phyloP scores from a whole-genome alignment of 2,888 invertebrate species.

The Philhelius pedissequus region DNA sequence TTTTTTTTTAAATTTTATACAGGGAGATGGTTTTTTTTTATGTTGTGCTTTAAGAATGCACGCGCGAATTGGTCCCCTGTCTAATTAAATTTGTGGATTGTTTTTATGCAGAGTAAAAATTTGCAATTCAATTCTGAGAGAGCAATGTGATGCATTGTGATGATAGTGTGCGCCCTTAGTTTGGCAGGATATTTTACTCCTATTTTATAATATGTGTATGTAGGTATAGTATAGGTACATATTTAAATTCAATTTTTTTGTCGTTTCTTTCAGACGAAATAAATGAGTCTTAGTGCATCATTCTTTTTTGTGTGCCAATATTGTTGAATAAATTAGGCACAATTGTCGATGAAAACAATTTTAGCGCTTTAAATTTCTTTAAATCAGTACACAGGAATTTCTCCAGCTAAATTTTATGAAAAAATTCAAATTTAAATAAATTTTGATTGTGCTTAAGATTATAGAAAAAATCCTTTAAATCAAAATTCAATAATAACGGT shows the following conservation, averaged over 20 bases:
- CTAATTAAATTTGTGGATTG: slow-evolving; percentile 67
- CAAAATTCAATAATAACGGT: too few relatives aligned
- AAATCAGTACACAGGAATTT: neutral
- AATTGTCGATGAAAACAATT: neutral
- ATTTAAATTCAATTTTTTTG: neutral
- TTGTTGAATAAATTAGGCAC: slow-evolving; percentile 39
- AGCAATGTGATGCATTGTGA: slow-evolving; percentile 21
- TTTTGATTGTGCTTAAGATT: too few relatives aligned
- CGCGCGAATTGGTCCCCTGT: slow-evolving; percentile 60
- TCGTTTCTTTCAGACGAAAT: slow-evolving; percentile 13
- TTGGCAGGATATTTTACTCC: slow-evolving; percentile 1
- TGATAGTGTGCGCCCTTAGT: slow-evolving; percentile 42
- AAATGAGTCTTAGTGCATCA: slow-evolving; percentile 43
- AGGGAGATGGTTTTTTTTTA: neutral
- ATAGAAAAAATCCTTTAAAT: too few relatives aligned
- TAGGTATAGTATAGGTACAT: too few relatives aligned
- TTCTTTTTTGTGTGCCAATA: slow-evolving; percentile 1
- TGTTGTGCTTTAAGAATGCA: slow-evolving; percentile 13
- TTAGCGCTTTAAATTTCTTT: neutral
- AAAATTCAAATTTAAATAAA: too few relatives aligned
- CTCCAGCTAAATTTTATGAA: neutral
- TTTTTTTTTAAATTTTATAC: neutral
- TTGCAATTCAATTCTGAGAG: slow-evolving; percentile 65
- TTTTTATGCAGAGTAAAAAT: slow-evolving; percentile 66
- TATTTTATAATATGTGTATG: neutral